Evolutionary conservation across 2,797 vertebrate genomes (phyloP), one percentile per base, ranked within the genome.

Genomic region (Acipenser transmontanus): DNA sequence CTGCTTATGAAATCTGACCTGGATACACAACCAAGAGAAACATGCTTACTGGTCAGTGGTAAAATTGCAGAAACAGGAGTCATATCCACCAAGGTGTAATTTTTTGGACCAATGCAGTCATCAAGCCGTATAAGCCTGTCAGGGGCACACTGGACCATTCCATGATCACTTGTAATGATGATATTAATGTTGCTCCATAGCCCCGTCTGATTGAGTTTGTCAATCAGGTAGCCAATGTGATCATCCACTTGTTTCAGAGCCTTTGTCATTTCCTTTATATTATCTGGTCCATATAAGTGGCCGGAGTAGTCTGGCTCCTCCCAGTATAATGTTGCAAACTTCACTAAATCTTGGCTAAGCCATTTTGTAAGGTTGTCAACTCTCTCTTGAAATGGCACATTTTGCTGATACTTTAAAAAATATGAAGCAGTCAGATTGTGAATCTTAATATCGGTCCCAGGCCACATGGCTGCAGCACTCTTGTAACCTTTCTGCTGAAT

Each of bases 381-480:
- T 64, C 95, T 84, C 1, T 76, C 77, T 78, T 94, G 89, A 63
- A 97, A 97, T n/a, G 89, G 72, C 64, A 94, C 78, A 0, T 34
- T 34, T 4, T 34, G 34, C 34, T 34, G 3, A 34, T 34, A 34
- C 2, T 34, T 34, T 34, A 34, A 34, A 34, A 34, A 34, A 34
- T 34, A 34, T 34, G 34, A 34, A 34, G 34, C 34, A 0, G 86
- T 89, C 9, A 95, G 93, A 71, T 85, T 84, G 0, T 89, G 90
- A 76, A 97, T 96, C 77, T 87, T 85, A 49, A 97, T 92, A 7
- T 97, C 94, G 0, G 93, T 85, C 59, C 95, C 95, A 0, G 95
- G 95, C 96, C 96, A 98, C 95, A 96, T 96, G 0, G 92, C 93
- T 0, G 93, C 93, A 0, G 93, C 93, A 0, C 91, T 95, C 7